Base-by-base conservation (phyloP, 2,113 vertebrate genomes). In the Oryzias curvinotus region DNA sequence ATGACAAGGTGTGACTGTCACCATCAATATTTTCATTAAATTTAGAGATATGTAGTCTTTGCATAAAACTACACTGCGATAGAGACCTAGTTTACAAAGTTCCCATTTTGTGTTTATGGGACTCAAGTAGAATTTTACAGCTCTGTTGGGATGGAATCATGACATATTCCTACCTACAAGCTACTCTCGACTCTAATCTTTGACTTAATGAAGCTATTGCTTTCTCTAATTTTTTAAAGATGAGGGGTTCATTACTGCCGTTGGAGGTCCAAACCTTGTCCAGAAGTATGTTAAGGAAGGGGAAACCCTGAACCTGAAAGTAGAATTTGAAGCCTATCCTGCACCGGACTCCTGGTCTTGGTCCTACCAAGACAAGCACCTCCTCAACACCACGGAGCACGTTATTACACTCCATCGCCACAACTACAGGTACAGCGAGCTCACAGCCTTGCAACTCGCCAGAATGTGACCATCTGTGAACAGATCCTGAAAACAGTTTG, bases 321-420 rank as follows among this genome's bases (percentile, higher is more conserved):
- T 96, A 5, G 92, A 94, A 28, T 94, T 97, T 4, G 92, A 94
- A 13, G 91, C 96, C 0, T 96, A 97, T 78, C 97, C 97, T 30
- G 90, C 81, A 47, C 96, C 94, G 0, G 85, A 76, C 17, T 82
- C 90, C 14, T 86, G 91, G 50, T 82, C 81, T 63, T 99, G 97
- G 97, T 88, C 89, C 5, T 95, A 93, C 57, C 93, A 95, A 70
- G 92, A 92, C 0, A 91, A 91, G 68, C 91, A 73, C 7, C 85
- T 96, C 19, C 87, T 92, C 51, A 97, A 96, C 83, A 96, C 94
- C 14, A 95, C 95, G 0, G 95, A 96, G 21, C 94, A 95, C 17
- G 91, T 94, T 15, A 94, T 96, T 81, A 93, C 90, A 10, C 73
- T 93, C 8, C 85, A 93, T 82, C 87, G 88, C 65, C 51, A 67